A percentile compares a stretch with the other conserved stretches of the same genome.
Conservation (phyloP, 92 coral and sea anemone genomes). For the Umimayanthus chanpuru region DNA sequence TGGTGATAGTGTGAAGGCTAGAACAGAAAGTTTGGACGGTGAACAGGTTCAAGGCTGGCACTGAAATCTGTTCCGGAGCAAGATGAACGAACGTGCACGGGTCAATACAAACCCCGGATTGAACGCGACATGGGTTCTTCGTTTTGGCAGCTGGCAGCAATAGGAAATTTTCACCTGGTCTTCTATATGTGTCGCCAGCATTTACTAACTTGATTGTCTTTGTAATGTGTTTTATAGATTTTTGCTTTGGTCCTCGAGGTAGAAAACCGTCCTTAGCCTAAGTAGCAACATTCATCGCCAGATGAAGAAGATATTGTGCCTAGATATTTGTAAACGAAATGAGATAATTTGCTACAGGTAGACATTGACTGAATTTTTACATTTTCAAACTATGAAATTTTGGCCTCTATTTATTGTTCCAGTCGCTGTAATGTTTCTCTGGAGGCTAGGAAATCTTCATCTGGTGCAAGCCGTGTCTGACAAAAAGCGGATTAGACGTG, state of each 20-base stretch:
- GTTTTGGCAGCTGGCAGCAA: not conserved
- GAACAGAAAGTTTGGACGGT: not conserved
- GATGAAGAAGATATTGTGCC: not conserved
- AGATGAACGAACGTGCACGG: not conserved
- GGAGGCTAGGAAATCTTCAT: not conserved
- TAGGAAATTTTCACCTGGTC: not conserved
- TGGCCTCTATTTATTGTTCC: constrained; percentile 30
- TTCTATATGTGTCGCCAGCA: not conserved
- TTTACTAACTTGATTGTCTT: not conserved
- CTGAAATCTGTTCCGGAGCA: not conserved
- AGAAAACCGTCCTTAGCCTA: not conserved
- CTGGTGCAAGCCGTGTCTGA: not conserved
- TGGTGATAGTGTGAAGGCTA: constrained; percentile 5
- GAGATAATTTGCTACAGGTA: not conserved
- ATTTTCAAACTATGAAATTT: not conserved
- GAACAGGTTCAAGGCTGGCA: constrained; percentile 7
- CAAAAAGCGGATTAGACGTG: not conserved
- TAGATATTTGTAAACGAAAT: not conserved
- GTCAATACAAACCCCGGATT: not conserved
- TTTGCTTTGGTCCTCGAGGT: not conserved
- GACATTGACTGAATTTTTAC: not conserved
- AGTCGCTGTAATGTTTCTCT: not conserved
- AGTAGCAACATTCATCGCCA: not conserved
- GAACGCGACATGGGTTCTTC: not conserved
- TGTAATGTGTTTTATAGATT: not conserved